A percentile compares a stretch with the other conserved stretches of the same genome.
Evolutionary conservation across 2,888 invertebrate genomes (phyloP).

Genomic region (Tineola bisselliella): DNA sequence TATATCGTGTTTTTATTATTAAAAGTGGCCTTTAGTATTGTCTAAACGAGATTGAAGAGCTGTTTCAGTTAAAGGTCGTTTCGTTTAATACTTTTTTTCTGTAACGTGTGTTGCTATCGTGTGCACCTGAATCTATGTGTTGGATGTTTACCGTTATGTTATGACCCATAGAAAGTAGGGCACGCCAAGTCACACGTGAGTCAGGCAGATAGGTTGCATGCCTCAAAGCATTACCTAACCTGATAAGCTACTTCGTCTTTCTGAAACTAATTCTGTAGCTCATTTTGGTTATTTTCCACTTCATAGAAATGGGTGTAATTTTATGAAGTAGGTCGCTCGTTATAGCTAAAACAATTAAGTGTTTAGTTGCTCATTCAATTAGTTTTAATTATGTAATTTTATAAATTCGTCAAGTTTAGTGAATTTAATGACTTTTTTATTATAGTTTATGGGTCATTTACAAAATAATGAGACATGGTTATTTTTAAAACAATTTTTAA

Average conservation of each 20-base stretch:
- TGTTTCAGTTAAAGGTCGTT: not conserved
- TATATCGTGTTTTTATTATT: too few species aligned
- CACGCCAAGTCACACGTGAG: conserved; percentile 9
- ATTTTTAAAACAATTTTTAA: too few species aligned
- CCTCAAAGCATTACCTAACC: conserved; percentile 5
- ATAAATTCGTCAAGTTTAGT: not conserved
- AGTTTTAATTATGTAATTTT: not conserved
- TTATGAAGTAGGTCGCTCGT: not conserved
- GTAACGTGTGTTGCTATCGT: not conserved
- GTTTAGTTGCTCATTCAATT: conserved; percentile 7
- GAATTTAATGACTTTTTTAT: not conserved
- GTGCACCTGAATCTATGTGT: conserved; percentile 3
- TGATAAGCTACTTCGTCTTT: not conserved
- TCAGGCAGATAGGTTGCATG: conserved; percentile 13
- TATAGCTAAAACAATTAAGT: not conserved
- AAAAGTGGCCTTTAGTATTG: not conserved
- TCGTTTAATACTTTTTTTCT: not conserved
- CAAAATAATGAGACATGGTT: too few species aligned
- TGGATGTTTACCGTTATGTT: conserved; percentile 8
- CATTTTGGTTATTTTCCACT: conserved; percentile 6
- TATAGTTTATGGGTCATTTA: not conserved
- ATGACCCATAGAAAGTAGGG: conserved; percentile 9
- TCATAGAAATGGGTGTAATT: conserved; percentile 1
- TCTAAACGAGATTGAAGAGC: not conserved
- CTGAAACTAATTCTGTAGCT: not conserved